Conservation (phyloP, 2,888 invertebrate genomes). For the Dryobota labecula region DNA sequence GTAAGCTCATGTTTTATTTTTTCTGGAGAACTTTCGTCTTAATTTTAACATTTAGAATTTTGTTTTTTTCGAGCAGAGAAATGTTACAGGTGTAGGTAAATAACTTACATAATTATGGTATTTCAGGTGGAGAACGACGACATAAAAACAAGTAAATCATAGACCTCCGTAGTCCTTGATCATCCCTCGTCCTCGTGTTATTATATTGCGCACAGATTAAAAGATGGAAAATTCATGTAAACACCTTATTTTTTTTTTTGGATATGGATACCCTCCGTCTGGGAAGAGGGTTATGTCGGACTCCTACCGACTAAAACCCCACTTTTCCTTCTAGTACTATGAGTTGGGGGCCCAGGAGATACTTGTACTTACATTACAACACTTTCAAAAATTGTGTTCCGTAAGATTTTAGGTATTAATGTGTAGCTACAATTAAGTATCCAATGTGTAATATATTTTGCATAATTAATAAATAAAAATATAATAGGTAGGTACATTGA, state of each 20-base stretch:
- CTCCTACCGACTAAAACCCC: no score
- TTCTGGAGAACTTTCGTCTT: neutral
- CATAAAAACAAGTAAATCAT: neutral
- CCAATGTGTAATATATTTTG: no score
- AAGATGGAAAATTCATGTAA: neutral
- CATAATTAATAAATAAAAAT: no score
- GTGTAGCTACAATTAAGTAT: no score
- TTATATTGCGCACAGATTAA: neutral
- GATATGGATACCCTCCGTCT: no score
- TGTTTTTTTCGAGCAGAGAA: neutral
- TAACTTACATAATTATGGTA: neutral
- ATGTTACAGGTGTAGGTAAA: neutral
- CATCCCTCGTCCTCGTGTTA: neutral
- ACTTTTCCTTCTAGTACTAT: no score
- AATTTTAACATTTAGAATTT: neutral
- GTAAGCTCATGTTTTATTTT: neutral
- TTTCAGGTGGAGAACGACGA: neutral
- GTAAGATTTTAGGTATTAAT: no score
- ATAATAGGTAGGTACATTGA: no score
- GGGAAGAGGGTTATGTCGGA: no score
- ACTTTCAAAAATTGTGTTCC: no score
- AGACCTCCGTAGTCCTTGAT: neutral
- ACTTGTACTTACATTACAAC: no score
- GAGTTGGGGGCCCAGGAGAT: no score
- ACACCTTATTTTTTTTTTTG: neutral